phyloP scores from a whole-genome alignment of 2,888 invertebrate species.

The Cephus pygmeus region DNA sequence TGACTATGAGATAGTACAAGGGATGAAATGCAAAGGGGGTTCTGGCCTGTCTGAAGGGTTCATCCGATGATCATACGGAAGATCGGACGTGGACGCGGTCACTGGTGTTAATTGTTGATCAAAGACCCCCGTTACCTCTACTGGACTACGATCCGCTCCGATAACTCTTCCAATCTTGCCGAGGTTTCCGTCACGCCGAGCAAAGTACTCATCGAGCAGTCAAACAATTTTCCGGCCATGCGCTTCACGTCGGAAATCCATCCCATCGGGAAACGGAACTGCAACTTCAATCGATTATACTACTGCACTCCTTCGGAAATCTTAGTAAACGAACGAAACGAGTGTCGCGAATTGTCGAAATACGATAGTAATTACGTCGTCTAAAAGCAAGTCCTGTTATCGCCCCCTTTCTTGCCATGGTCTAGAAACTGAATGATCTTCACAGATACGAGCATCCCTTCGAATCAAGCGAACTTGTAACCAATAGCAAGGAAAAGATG shows the following conservation, averaged over 20 bases:
- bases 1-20: background rate
- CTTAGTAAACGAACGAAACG: background rate
- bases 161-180: conserved; percentile 28
- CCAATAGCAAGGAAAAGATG: background rate
- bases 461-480: background rate
- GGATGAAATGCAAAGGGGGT: background rate
- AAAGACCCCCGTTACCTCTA: conserved; percentile 30
- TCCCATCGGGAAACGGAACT: conserved; percentile 1
- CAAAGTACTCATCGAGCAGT: conserved; percentile 32
- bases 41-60: background rate
- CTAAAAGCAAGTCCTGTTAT: background rate
- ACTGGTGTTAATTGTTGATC: conserved; percentile 55
- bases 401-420: background rate
- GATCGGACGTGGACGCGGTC: conserved; percentile 30
- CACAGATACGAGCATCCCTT: background rate
- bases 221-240: conserved; percentile 41
- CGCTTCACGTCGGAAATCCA: conserved; percentile 13
- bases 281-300: background rate
- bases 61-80: conserved; percentile 33
- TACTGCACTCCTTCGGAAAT: background rate
- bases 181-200: conserved; percentile 32
- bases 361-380: too few relatives aligned
- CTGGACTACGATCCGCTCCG: conserved; percentile 17
- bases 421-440: background rate
- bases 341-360: background rate